Evolutionary conservation across 1,140 invertebrate species (phyloP).

Genomic region (Bombus superbus): DNA sequence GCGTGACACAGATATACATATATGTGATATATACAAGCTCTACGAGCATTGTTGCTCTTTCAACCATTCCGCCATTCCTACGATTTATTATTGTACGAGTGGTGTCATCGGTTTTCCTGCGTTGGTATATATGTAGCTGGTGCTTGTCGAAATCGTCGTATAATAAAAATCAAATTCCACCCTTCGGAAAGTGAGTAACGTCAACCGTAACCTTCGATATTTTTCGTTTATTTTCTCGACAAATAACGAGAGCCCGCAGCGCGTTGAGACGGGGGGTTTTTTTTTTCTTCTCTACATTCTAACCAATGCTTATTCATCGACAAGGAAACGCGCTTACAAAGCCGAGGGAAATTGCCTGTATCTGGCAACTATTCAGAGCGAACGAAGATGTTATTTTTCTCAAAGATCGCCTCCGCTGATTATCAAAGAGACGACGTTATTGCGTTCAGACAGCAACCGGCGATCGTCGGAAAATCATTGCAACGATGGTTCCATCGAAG

Average conservation of each 20-base stretch:
- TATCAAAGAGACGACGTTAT: background rate
- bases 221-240: background rate
- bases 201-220: background rate
- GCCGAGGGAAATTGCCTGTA: no score
- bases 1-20: conserved; percentile 55
- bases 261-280: no score
- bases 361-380: no score
- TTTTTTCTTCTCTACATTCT: background rate
- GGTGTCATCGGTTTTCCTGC: background rate
- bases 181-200: background rate
- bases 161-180: no score
- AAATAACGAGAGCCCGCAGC: no score
- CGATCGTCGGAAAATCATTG: background rate
- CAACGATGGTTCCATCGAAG: background rate
- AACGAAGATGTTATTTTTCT: background rate
- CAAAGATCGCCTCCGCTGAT: background rate
- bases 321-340: no score
- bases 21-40: background rate
- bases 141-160: background rate
- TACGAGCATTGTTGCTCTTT: conserved; percentile 32
- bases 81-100: conserved; percentile 4
- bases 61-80: conserved; percentile 42
- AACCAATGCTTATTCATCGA: no score
- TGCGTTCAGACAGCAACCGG: background rate
- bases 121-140: background rate